Evolutionary conservation across 2,888 invertebrate genomes (phyloP).

Genomic region (Heteromyza rotundicornis): DNA sequence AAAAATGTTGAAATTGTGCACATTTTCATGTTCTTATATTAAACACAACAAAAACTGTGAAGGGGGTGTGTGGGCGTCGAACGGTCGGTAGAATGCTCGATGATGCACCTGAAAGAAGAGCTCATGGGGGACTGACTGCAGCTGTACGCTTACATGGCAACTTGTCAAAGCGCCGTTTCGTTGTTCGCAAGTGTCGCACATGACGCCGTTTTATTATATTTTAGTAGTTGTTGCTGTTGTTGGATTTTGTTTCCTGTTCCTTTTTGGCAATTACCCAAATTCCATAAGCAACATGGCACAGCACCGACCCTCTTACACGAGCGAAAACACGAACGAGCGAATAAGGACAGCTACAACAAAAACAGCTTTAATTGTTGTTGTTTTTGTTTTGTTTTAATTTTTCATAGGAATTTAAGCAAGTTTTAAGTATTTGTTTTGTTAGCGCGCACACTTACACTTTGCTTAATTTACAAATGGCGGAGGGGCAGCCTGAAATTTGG

Average conservation of each 20-base stretch:
- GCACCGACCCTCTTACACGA: too few relatives aligned
- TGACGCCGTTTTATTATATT: background rate
- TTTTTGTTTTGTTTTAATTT: constrained; percentile 13
- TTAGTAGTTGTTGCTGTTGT: background rate
- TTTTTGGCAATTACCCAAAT: background rate
- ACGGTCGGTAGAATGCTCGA: too few relatives aligned
- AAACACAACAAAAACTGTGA: too few relatives aligned
- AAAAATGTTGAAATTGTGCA: too few relatives aligned
- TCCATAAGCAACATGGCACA: too few relatives aligned
- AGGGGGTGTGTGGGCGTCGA: too few relatives aligned
- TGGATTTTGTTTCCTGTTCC: background rate
- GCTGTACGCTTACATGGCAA: background rate
- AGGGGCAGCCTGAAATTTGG: background rate
- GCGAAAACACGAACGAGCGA: too few relatives aligned
- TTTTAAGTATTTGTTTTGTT: constrained; percentile 17
- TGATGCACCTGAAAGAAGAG: background rate
- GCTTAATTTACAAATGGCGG: background rate
- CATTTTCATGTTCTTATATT: too few relatives aligned
- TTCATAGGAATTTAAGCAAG: constrained; percentile 21
- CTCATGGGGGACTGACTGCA: background rate
- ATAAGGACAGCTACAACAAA: too few relatives aligned
- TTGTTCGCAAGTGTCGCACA: background rate
- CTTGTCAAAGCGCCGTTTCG: background rate
- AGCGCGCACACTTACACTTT: background rate
- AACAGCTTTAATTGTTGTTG: background rate